Conservation (phyloP, 2,888 invertebrate genomes). For the Acronicta psi region DNA sequence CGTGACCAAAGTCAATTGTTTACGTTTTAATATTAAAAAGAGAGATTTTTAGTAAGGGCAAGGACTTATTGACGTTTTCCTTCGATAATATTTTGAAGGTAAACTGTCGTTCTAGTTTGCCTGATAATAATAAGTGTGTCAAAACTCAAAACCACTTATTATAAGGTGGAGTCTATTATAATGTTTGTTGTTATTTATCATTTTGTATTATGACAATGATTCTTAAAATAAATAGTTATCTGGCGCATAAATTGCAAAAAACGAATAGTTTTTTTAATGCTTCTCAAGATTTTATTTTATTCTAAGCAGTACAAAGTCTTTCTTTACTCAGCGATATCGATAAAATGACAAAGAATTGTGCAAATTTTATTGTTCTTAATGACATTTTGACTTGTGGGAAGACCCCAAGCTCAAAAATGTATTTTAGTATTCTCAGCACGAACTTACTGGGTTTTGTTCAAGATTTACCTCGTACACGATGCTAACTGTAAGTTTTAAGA, state of each 20-base stretch:
- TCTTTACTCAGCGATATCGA: background rate
- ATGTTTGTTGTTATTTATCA: too few species aligned
- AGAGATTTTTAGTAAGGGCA: slow-evolving; percentile 43
- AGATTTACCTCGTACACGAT: slow-evolving; percentile 11
- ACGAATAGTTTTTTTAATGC: too few species aligned
- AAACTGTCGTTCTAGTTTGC: too few species aligned
- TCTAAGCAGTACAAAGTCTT: too few species aligned
- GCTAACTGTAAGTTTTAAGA: background rate
- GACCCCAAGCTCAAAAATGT: background rate
- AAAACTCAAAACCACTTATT: too few species aligned
- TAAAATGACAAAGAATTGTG: background rate
- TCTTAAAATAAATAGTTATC: too few species aligned
- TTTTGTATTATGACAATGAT: too few species aligned
- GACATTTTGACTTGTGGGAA: slow-evolving; percentile 5
- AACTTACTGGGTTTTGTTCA: slow-evolving; percentile 4
- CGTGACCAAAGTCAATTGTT: slow-evolving; percentile 44
- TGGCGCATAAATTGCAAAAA: too few species aligned
- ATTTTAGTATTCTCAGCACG: slow-evolving; percentile 7
- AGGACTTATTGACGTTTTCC: slow-evolving; percentile 26
- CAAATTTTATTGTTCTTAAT: background rate
- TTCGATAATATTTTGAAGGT: background rate
- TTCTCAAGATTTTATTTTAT: too few species aligned
- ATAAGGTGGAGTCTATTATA: too few species aligned
- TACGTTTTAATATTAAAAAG: slow-evolving; percentile 40
- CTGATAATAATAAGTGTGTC: too few species aligned